A percentile compares a stretch with the other conserved stretches of the same genome.
Evolutionary conservation across 2,888 invertebrate species (phyloP).

Genomic region (Congeria kusceri): DNA sequence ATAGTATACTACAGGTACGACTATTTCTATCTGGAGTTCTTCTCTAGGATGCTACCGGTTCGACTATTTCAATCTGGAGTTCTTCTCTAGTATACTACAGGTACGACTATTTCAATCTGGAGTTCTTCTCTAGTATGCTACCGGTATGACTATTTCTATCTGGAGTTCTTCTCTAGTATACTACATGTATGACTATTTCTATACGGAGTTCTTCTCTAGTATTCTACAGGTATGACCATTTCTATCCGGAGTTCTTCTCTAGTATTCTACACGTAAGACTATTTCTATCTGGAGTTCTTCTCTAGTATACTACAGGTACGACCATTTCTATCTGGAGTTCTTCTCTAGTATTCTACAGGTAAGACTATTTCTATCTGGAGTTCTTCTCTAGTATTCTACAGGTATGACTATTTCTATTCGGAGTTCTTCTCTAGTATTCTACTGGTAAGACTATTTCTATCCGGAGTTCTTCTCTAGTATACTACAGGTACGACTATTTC

Average conservation of each 20-base stretch:
- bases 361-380: conserved; percentile 62
- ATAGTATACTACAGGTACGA: conserved; percentile 91
- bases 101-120: conserved; percentile 85
- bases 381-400: too few species aligned
- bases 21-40: too few species aligned
- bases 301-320: too few species aligned
- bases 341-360: conserved; percentile 93
- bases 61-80: conserved; percentile 93
- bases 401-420: conserved; percentile 92
- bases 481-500: too few species aligned
- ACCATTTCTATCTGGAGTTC: conserved; percentile 93
- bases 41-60: too few species aligned
- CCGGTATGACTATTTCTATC: too few species aligned
- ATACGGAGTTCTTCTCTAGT: too few species aligned
- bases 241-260: conserved; percentile 93
- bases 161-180: conserved; percentile 93
- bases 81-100: conserved; percentile 92
- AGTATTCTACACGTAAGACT: conserved; percentile 91
- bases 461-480: too few species aligned
- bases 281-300: too few species aligned
- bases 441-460: conserved; percentile 87
- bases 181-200: conserved; percentile 88
- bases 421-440: conserved; percentile 93
- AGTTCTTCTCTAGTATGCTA: too few species aligned
- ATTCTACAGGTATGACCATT: too few species aligned